A percentile compares a stretch with the other conserved stretches of the same genome.
Evolutionary conservation across 2,888 invertebrate species (phyloP).

Genomic region (Rhingia campestris): DNA sequence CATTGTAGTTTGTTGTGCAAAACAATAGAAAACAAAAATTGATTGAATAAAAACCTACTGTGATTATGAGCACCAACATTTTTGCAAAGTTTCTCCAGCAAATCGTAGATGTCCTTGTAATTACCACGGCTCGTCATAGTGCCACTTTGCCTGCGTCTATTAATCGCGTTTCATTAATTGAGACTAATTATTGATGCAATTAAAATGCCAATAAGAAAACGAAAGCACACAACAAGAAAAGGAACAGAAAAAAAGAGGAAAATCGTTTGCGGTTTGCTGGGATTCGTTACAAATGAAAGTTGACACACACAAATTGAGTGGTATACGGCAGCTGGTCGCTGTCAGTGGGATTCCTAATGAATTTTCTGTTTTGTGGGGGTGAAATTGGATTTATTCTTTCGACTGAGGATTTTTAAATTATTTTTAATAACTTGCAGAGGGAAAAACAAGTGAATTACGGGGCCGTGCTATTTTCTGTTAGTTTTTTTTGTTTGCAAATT

Average conservation of each 20-base stretch:
- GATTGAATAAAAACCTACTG: conserved; percentile 75
- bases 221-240: conserved; percentile 18
- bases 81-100: conserved; percentile 78
- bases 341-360: conserved; percentile 9
- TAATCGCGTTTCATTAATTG: conserved; percentile 48
- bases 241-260: conserved; percentile 10
- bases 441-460: conserved; percentile 37
- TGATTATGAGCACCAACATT: conserved; percentile 76
- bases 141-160: not conserved
- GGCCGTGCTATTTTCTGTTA: conserved; percentile 59
- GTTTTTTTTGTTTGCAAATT: conserved; percentile 52
- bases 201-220: conserved; percentile 33
- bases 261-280: conserved; percentile 30
- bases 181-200: conserved; percentile 22
- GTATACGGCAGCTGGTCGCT: conserved; percentile 43
- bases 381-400: not conserved
- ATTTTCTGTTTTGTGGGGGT: not conserved
- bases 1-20: not conserved
- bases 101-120: conserved; percentile 78
- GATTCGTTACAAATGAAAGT: conserved; percentile 19
- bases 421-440: conserved; percentile 19
- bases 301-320: conserved; percentile 24
- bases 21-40: not conserved
- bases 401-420: conserved; percentile 15
- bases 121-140: conserved; percentile 75